Base-by-base conservation (phyloP, 2,797 vertebrate genomes). In the Xenopus petersii region DNA sequence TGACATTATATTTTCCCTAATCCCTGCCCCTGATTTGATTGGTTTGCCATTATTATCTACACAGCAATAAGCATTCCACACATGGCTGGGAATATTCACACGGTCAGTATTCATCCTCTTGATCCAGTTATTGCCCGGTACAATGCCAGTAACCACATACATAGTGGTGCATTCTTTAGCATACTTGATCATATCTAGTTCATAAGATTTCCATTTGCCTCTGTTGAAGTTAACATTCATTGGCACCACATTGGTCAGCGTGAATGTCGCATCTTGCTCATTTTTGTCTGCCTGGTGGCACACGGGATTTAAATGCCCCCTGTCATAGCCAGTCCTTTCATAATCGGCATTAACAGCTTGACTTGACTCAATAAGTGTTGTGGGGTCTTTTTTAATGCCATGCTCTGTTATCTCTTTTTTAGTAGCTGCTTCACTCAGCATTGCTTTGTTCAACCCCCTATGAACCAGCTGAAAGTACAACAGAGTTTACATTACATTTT, bases 1-100 rank as follows among this genome's bases (percentile, higher is more conserved):
- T 30, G 26, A 30, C 2, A 30, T 30, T 30, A 2, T 4, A 30
- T 30, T 30, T 30, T 30, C 26, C 26, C 26, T 2, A 30, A 54
- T 4, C 4, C 12, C 51, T 5, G 51, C 63, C 8, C 63, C 30
- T 17, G 63, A 64, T 17, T n/a, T 13, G n/a, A 64, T 47, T 47
- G 42, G 63, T 10, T 64, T 8, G n/a, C 10, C 16, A 4, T 13
- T 15, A n/a, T 11, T 48, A 64, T 47, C 6, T 16, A 64, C n/a
- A 17, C 63, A 64, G 7, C 63, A 64, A 17, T 42, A 42, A 42
- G 63, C 63, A 17, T 17, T 64, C 63, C 63, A 64, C 42, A 64
- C 63, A 5, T 64, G 51, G 12, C 51, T 54, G 51, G 51, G 51
- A n/a, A 54, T 54, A 54, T 54, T 54, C 16, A 54, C 51, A 12